phyloP scores from a whole-genome alignment of 2,888 invertebrate species.

The Salpingus planirostris region DNA sequence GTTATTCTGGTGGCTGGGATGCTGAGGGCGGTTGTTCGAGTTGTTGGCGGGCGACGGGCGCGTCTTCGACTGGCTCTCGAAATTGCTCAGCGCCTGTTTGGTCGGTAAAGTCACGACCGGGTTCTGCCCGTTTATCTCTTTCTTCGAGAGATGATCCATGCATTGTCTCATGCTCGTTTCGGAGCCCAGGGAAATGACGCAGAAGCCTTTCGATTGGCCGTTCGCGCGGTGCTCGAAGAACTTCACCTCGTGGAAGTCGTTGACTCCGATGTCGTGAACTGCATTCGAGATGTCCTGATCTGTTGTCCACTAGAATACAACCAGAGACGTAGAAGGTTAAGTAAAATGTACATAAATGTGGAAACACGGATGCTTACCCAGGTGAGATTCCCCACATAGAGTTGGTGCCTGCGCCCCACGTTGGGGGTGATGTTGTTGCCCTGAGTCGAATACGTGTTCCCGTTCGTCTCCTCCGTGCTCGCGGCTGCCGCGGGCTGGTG shows the following conservation, averaged over 20 bases:
- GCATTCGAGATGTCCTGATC: slow-evolving; percentile 92
- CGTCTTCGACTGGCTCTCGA: slow-evolving; percentile 88
- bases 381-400: slow-evolving; percentile 96
- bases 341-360: not conserved
- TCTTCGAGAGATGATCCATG: slow-evolving; percentile 90
- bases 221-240: slow-evolving; percentile 99
- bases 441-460: slow-evolving; percentile 60
- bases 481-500: slow-evolving; percentile 47
- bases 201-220: slow-evolving; percentile 98
- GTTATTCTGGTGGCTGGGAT: slow-evolving; percentile 52
- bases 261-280: slow-evolving; percentile 79
- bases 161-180: slow-evolving; percentile 83
- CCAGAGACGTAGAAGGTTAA: not conserved
- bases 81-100: slow-evolving; percentile 77
- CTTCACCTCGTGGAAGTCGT: slow-evolving; percentile 94
- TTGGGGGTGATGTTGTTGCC: slow-evolving; percentile 61
- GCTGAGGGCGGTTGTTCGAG: slow-evolving; percentile 48
- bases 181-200: slow-evolving; percentile 88
- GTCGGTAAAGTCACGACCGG: slow-evolving; percentile 93
- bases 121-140: slow-evolving; percentile 90
- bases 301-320: slow-evolving; percentile 82
- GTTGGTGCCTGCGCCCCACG: slow-evolving; percentile 72
- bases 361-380: slow-evolving; percentile 62
- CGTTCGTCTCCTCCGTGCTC: slow-evolving; percentile 58
- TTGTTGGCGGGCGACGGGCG: slow-evolving; percentile 73